A percentile compares a stretch with the other conserved stretches of the same genome.
phyloP scores from a whole-genome alignment of 2,888 invertebrate species.

The Lottia gigantea region DNA sequence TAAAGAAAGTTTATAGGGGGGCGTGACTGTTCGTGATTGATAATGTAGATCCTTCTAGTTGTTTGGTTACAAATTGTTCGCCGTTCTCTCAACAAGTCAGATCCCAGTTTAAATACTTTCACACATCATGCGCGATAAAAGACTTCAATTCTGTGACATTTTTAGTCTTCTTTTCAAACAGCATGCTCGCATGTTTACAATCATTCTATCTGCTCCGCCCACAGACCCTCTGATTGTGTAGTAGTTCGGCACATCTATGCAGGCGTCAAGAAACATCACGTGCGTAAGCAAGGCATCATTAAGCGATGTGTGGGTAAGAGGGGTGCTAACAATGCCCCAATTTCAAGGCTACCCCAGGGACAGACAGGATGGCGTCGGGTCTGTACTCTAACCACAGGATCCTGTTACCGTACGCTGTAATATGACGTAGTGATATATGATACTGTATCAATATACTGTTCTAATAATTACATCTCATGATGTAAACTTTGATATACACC shows the following conservation, averaged over 20 bases:
- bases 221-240: neutral
- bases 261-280: neutral
- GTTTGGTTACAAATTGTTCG: conserved; percentile 10
- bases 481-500: no score
- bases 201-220: neutral
- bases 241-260: neutral
- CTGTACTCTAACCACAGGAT: neutral
- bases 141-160: conserved; percentile 7
- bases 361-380: neutral
- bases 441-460: neutral
- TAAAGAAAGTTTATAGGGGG: neutral
- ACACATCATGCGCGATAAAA: conserved; percentile 4
- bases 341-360: neutral
- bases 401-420: neutral
- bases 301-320: neutral
- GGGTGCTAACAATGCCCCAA: neutral
- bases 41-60: neutral
- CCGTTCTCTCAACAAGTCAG: conserved; percentile 4
- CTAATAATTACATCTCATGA: no score
- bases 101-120: neutral
- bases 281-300: neutral
- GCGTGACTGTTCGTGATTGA: neutral
- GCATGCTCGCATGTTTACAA: conserved; percentile 1
- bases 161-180: neutral
- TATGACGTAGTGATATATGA: conserved; percentile 4